These are phyloP conservation scores for Anoplius nigerrimus DNA, from an alignment of 2,888 invertebrate genomes.

Conservation along the genomic window DNA sequence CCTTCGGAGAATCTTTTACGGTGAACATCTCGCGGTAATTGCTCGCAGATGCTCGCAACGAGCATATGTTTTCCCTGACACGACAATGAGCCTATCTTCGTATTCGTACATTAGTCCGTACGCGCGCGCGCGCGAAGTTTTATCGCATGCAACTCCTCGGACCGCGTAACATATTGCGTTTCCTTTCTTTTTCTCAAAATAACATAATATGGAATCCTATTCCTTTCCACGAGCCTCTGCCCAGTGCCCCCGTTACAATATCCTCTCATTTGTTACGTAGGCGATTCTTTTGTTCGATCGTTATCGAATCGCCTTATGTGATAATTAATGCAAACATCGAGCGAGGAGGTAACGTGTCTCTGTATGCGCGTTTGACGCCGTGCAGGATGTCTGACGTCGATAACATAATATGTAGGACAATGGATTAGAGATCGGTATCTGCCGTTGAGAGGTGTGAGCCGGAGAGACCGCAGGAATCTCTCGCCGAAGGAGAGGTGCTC, in stretches of 20 bases:
- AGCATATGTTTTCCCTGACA: conserved; percentile 20
- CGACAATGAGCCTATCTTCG: conserved; percentile 14
- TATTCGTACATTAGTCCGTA: not conserved
- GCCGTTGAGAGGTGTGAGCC: conserved; percentile 33
- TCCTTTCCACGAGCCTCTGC: conserved; percentile 6
- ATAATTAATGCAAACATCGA: conserved; percentile 43
- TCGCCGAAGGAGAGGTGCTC: not conserved
- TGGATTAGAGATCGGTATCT: conserved; percentile 37
- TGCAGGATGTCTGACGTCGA: conserved; percentile 43
- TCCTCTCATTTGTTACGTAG: conserved; percentile 28
- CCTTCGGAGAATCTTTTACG: conserved; percentile 19
- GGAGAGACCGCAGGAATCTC: conserved; percentile 32
- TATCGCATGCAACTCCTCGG: too few species aligned
- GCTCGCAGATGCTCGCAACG: conserved; percentile 38
- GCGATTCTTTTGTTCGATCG: conserved; percentile 41
- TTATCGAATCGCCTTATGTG: conserved; percentile 35
- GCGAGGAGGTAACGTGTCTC: conserved; percentile 27
- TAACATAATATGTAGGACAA: conserved; percentile 46
- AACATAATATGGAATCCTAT: conserved; percentile 16
- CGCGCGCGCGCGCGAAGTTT: too few species aligned
- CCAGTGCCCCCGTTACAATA: too few species aligned
- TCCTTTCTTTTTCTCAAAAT: too few species aligned
- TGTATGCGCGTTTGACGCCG: conserved; percentile 30
- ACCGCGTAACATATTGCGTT: too few species aligned
- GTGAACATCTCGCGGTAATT: conserved; percentile 36